A percentile compares a stretch with the other conserved stretches of the same genome.
Conservation (phyloP, 1,140 invertebrate species). For the Meloidogyne hapla region DNA sequence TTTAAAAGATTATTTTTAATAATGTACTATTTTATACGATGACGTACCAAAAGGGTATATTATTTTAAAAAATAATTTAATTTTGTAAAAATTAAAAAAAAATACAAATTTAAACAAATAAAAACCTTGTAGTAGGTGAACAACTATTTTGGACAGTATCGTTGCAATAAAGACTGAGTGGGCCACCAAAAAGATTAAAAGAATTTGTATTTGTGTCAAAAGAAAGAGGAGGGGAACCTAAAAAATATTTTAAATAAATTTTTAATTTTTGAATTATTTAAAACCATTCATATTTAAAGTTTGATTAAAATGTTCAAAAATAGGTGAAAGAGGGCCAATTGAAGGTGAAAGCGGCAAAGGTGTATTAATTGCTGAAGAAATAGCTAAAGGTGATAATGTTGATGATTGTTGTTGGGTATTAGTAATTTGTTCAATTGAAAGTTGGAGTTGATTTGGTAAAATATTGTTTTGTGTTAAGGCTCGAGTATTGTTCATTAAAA, state of each 20-base stretch:
- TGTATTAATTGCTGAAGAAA: too few species aligned
- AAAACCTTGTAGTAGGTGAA: background rate
- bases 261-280: background rate
- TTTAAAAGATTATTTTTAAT: too few species aligned
- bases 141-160: background rate
- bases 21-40: too few species aligned
- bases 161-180: background rate
- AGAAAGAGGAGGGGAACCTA: background rate
- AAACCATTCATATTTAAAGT: background rate
- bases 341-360: too few species aligned
- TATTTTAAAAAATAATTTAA: too few species aligned
- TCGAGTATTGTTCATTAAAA: background rate
- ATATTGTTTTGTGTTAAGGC: background rate
- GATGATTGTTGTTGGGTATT: too few species aligned
- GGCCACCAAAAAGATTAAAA: background rate
- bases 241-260: background rate
- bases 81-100: too few species aligned
- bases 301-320: slow-evolving; percentile 2
- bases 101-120: background rate
- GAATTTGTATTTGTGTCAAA: background rate
- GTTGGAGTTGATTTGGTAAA: background rate
- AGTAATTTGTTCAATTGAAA: too few species aligned
- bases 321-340: background rate
- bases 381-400: background rate
- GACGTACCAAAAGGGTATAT: too few species aligned